Evolutionary conservation across 2,113 vertebrate species (phyloP), one percentile per base, ranked within the genome.

Genomic region (Burhinus bistriatus): DNA sequence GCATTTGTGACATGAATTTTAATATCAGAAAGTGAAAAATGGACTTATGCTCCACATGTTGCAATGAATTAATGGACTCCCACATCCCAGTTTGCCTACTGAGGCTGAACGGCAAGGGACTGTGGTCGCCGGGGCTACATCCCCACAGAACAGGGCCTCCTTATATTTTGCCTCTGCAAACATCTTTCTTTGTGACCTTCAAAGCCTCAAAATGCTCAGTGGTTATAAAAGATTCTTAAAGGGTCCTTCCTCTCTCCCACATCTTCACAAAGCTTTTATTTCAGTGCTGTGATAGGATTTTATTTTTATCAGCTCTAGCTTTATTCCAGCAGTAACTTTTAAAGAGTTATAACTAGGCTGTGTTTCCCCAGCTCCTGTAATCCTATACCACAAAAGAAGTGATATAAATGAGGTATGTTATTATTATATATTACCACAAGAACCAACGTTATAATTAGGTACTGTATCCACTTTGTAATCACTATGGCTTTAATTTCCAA

Each of bases 401-500:
- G 23, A 83, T 94, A 95, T 83, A 93, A 95, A 95, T 77, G 91
- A 94, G 75, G 58, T 91, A 83, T 59, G 73, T 94, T 95, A 90
- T 93, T 73, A 83, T 84, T 95, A 95, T 75, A 89, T 81, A 94
- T 92, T 92, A 92, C 51, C 71, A 94, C 23, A 91, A 95, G 82
- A 86, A 80, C 29, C 55, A 91, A 85, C 0, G 0, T 88, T 95
- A 90, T 96, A 95, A 97, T 97, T 96, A 95, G 84, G 51, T 75
- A 47, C 78, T 86, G 51, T 81, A 95, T n/a, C 78, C 84, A 85
- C 84, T 94, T 93, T 85, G 51, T 95, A 89, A 96, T 94, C 70
- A 77, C 89, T 90, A 12, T 88, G 49, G 62, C 42, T 95, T 97
- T 97, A 96, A 95, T 95, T 96, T 93, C 89, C 93, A 88, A 85